Evolutionary conservation across 1,140 invertebrate species (phyloP).

Genomic region (Meteorus sp.): DNA sequence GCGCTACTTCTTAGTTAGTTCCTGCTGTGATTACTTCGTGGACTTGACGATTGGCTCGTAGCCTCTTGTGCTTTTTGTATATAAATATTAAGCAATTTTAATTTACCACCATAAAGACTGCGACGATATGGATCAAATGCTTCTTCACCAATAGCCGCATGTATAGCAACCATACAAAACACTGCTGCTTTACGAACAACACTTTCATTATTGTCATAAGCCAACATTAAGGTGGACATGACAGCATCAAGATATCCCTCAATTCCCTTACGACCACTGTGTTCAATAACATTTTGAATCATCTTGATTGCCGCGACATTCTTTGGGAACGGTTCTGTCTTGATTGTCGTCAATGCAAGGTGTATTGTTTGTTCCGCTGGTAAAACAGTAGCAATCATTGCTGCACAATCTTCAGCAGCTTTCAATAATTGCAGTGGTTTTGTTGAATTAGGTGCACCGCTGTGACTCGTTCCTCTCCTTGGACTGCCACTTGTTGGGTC

Average conservation of each 20-base stretch:
- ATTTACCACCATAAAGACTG: conserved; percentile 81
- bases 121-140: conserved; percentile 77
- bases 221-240: conserved; percentile 87
- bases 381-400: conserved; percentile 73
- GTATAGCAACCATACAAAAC: conserved; percentile 93
- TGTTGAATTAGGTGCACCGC: background rate
- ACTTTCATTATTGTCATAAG: conserved; percentile 85
- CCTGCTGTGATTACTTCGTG: conserved; percentile 47
- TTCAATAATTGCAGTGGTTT: conserved; percentile 54
- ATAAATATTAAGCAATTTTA: conserved; percentile 74
- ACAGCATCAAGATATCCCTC: conserved; percentile 75
- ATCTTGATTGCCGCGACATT: conserved; percentile 93
- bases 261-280: conserved; percentile 68
- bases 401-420: conserved; percentile 68
- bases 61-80: conserved; percentile 66
- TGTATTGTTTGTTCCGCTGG: conserved; percentile 71
- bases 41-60: conserved; percentile 51
- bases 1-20: conserved; percentile 47
- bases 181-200: conserved; percentile 91
- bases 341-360: conserved; percentile 79
- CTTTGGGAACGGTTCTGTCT: conserved; percentile 80
- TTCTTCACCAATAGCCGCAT: conserved; percentile 83
- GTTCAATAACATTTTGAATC: conserved; percentile 81
- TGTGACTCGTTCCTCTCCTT: conserved; percentile 34
- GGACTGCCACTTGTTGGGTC: conserved; percentile 34